A percentile compares a stretch with the other conserved stretches of the same genome.
These are phyloP conservation scores for Scarus forsteni DNA, from an alignment of 2,797 vertebrate species.

Conservation along the genomic window DNA sequence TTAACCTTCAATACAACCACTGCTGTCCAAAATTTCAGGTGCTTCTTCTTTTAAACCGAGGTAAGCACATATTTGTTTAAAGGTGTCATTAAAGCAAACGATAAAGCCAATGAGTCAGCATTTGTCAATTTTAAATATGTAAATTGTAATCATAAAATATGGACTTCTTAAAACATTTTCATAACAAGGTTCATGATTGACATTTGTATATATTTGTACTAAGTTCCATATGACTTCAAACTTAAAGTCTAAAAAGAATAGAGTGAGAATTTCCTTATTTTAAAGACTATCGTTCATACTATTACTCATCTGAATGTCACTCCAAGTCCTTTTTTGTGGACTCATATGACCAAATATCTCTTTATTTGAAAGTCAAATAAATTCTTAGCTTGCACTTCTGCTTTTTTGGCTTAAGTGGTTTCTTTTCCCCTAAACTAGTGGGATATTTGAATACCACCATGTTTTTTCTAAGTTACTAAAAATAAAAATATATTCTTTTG, in stretches of 20 bases:
- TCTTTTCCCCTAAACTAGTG: background rate
- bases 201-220: constrained; percentile 1
- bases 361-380: constrained; percentile 14
- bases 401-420: constrained; percentile 20
- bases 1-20: background rate
- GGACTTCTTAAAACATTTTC: background rate
- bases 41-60: too few species aligned
- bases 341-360: background rate
- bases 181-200: background rate
- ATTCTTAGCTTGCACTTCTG: constrained; percentile 36
- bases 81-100: too few species aligned
- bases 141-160: too few species aligned
- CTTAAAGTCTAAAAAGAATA: background rate
- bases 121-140: too few species aligned
- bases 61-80: too few species aligned
- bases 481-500: background rate
- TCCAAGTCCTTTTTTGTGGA: background rate
- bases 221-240: background rate
- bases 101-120: too few species aligned
- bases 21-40: background rate
- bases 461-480: background rate
- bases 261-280: too few species aligned
- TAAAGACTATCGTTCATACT: background rate
- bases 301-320: too few species aligned
- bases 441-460: background rate